Base-by-base conservation (phyloP, 2,113 vertebrate species). In the Romanogobio albipinnatus region DNA sequence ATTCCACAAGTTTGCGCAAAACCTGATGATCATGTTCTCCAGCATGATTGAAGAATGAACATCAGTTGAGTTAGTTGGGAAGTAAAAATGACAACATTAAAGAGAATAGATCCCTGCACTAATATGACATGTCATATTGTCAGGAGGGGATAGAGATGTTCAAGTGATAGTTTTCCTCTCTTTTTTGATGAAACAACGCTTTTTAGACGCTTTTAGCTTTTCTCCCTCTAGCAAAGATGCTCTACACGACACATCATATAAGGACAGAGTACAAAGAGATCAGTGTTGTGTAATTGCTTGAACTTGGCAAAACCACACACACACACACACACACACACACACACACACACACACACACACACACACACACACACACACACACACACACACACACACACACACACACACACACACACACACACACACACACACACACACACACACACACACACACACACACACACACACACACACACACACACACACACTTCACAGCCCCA, bases 251-350 rank as follows among this genome's bases (percentile, higher is more conserved):
- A 39, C 51, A 61, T 61, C 33, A 36, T 43, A 78, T 51, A 51
- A 22, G 19, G 51, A 77, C n/a, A 64, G 14, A 81, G n/a, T 26
- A 45, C 76, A 24, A 62, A 62, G 47, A 68, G 79, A 68, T 68
- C 79, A 81, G 47, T 33, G 45, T 26, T 24, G 49, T 36, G 7
- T 71, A 82, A 82, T 82, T 64, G 78, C 15, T 66, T 33, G 45
- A 81, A 51, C 43, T 53, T 76, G 49, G 49, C 47, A 70, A n/a
- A 70, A 70, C 36, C 58, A 45, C 58, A 43, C 53, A 39, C 24
- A n/a, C 24, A n/a, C 49, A 14, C 56, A 43, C 58, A 39, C 51
- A 43, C 29, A 24, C 29, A 15, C 76, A 39, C 56, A 36, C 49
- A 39, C 26, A n/a, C 51, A 14, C 76, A 39, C 56, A 36, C 49